Evolutionary conservation across 2,888 invertebrate genomes (phyloP).

Genomic region (Troides helena): DNA sequence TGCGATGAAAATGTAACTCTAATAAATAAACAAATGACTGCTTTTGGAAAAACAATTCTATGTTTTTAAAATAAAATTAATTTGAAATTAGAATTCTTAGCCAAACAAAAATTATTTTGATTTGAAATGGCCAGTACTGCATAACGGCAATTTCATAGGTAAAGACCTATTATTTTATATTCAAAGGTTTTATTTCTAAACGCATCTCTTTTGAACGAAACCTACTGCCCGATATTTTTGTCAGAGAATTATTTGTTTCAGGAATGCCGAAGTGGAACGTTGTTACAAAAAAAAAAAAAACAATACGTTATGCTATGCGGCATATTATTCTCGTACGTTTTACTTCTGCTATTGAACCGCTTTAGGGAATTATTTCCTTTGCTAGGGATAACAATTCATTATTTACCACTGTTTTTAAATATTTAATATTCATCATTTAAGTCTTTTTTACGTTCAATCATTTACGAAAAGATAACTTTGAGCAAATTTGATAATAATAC

Average conservation of each 20-base stretch:
- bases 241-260: background rate
- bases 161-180: background rate
- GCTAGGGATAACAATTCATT: background rate
- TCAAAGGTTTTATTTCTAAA: background rate
- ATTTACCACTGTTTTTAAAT: background rate
- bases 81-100: too few relatives aligned
- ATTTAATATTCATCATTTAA: too few relatives aligned
- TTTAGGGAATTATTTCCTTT: conserved; percentile 1
- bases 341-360: background rate
- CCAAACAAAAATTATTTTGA: too few relatives aligned
- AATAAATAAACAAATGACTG: too few relatives aligned
- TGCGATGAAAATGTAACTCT: too few relatives aligned
- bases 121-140: too few relatives aligned
- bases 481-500: too few relatives aligned
- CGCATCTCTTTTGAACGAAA: conserved; percentile 2
- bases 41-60: too few relatives aligned
- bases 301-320: conserved; percentile 6
- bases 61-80: too few relatives aligned
- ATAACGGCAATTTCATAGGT: too few relatives aligned
- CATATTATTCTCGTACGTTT: background rate
- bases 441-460: too few relatives aligned
- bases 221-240: conserved; percentile 8
- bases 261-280: background rate
- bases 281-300: conserved; percentile 10
- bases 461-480: too few relatives aligned